Conservation (phyloP, 2,113 vertebrate genomes). For the Amazona guildingii region DNA sequence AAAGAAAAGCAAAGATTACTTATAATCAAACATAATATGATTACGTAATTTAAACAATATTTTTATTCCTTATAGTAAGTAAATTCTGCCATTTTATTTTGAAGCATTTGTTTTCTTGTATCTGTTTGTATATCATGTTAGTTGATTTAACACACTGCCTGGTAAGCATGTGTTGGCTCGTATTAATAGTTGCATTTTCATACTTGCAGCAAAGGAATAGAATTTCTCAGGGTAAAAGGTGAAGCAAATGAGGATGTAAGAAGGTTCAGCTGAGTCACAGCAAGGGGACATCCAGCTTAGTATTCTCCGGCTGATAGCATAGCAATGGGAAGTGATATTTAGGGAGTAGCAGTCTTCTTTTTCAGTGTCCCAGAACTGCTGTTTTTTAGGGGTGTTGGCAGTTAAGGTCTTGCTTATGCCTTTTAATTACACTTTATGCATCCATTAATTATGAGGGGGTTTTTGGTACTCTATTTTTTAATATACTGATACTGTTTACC, state of each 20-base stretch:
- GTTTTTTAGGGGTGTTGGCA: neutral
- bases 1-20: neutral
- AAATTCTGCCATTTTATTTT: neutral
- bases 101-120: neutral
- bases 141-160: neutral
- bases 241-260: neutral
- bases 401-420: neutral
- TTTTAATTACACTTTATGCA: neutral
- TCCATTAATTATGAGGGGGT: rapidly evolving
- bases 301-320: neutral
- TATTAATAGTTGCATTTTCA: neutral
- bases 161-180: neutral
- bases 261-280: neutral
- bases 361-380: rapidly evolving
- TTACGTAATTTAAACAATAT: neutral
- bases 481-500: neutral
- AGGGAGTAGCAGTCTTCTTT: neutral
- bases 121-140: neutral
- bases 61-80: neutral
- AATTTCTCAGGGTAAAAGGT: neutral
- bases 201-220: neutral
- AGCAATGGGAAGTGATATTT: neutral
- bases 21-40: neutral
- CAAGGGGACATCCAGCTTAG: neutral
- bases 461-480: neutral